Percentiles rank a stretch among this genome's conserved stretches.
Evolutionary conservation across 2,888 invertebrate genomes (phyloP).

Genomic region (Carabus problematicus): DNA sequence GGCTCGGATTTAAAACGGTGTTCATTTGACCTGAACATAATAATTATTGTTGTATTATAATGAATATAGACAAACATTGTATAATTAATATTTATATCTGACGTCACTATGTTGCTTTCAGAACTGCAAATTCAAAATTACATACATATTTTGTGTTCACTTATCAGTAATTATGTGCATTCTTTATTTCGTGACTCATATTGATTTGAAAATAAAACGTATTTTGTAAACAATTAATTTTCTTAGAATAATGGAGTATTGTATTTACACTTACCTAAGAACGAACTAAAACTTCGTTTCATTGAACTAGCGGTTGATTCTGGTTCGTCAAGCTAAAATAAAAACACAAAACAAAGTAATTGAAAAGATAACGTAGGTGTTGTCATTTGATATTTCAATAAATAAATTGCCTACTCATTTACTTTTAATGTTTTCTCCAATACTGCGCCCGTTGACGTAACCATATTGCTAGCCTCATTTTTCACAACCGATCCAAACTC

Average conservation of each 20-base stretch:
- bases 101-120: no score
- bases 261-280: constrained; percentile 63
- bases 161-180: no score
- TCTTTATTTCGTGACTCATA: no score
- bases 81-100: no score
- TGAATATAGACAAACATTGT: background rate
- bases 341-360: constrained; percentile 30
- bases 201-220: no score
- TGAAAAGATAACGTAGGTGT: constrained; percentile 1
- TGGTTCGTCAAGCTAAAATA: constrained; percentile 71
- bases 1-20: constrained; percentile 72
- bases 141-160: no score
- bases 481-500: constrained; percentile 77
- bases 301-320: constrained; percentile 75
- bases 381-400: background rate
- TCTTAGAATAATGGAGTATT: background rate
- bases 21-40: constrained; percentile 68
- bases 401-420: constrained; percentile 37
- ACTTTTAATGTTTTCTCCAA: constrained; percentile 76
- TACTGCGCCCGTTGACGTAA: constrained; percentile 70
- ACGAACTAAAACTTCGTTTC: constrained; percentile 75
- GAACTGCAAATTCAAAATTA: no score
- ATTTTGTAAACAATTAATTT: background rate
- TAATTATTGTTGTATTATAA: constrained; percentile 27
- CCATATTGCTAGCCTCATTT: constrained; percentile 73